Base-by-base conservation (phyloP, 2,113 vertebrate species). In the Conger conger region DNA sequence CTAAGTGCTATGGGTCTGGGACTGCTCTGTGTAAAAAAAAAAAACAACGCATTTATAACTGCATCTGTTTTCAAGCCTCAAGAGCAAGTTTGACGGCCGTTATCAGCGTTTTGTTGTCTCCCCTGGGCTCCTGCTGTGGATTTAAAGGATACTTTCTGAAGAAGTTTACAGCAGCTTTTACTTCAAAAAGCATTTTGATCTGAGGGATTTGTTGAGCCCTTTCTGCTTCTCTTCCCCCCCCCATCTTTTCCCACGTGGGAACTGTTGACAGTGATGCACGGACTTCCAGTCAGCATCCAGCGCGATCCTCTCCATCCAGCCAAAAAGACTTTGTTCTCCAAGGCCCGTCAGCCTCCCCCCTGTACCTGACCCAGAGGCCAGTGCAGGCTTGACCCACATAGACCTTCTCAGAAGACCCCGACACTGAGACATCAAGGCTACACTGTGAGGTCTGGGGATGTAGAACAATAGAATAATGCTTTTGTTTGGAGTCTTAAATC, bases 391-490 rank as follows among this genome's bases (percentile, higher is more conserved):
- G 82, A 83, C 82, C 82, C 82, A 83, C n/a, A 83, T 83, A 83
- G 60, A 76, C 15, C 63, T 42, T 73, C 82, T 42, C 45, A 17
- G 35, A 6, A 85, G 84, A 85, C 17, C 35, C 27, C 20, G 40
- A n/a, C 83, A 63, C 79, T 81, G 11, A 89, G 86, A 87, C 87
- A 84, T 87, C 88, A 87, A 84, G 45, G 38, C 36, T 63, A 79
- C 16, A 13, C 79, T 82, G 54, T 40, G 68, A 18, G 82, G 81
- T 38, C 27, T 45, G 82, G 53, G 53, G 86, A 87, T 87, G 4
- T 6, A 73, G 68, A 85, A 86, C 37, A 85, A 79, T 37, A 33
- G n/a, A 85, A 57, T 73, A 45, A 77, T 5, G 76, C 80, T 79
- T 86, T 84, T 54, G 38, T 86, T 86, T 73, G 79, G 82, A 76